Evolutionary conservation across 2,888 invertebrate species (phyloP).

Genomic region (Hirtodrosophila alboralis): DNA sequence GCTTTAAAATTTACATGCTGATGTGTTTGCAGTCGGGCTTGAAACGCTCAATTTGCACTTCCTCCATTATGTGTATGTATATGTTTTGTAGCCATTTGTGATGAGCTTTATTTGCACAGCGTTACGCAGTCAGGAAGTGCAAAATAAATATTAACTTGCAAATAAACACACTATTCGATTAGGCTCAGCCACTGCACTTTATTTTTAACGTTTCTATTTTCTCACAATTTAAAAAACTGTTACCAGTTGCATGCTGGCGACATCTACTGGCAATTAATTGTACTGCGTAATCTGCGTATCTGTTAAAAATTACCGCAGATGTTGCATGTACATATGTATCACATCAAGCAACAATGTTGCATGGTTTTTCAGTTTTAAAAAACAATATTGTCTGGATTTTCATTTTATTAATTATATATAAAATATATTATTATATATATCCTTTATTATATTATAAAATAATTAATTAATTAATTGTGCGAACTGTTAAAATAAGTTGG

Average conservation of each 20-base stretch:
- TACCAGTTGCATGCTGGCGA: conserved; percentile 6
- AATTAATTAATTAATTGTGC: too few species aligned
- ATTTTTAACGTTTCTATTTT: conserved; percentile 1
- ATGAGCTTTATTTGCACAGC: conserved; percentile 30
- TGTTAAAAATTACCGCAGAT: too few species aligned
- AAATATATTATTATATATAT: too few species aligned
- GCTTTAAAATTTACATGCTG: conserved; percentile 14
- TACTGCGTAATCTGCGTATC: too few species aligned
- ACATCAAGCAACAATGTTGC: too few species aligned
- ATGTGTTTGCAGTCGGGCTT: conserved; percentile 22
- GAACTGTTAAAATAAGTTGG: too few species aligned
- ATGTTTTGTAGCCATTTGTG: conserved; percentile 24
- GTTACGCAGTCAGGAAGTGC: conserved; percentile 53
- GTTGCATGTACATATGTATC: too few species aligned
- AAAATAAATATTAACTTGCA: conserved; percentile 48
- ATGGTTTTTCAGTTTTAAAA: too few species aligned
- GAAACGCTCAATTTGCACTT: conserved; percentile 52
- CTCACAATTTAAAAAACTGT: conserved; percentile 7
- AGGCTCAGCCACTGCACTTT: conserved; percentile 9
- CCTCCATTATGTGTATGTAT: conserved; percentile 14
- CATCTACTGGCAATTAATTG: conserved; percentile 15
- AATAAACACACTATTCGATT: conserved; percentile 19
- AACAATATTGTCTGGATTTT: too few species aligned
- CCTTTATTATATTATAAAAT: too few species aligned
- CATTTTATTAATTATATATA: too few species aligned